Conservation (phyloP, 2,113 vertebrate species). For the Syngnathus typhle region DNA sequence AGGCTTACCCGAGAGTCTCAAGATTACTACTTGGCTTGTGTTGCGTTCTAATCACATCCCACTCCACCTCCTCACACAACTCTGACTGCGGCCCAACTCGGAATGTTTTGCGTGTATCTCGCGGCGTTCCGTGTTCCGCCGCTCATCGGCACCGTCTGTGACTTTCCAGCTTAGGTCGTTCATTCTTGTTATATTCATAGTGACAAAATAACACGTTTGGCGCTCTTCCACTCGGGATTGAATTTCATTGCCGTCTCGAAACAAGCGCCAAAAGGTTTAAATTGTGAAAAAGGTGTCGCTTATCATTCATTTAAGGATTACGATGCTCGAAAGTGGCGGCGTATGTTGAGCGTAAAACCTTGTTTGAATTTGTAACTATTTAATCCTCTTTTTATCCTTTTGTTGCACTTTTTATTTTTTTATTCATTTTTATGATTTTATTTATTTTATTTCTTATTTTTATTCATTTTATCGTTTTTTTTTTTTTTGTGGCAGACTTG, state of each 20-base stretch:
- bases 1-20: neutral
- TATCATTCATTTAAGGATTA: neutral
- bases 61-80: neutral
- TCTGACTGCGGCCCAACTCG: neutral
- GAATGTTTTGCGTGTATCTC: neutral
- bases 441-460: too few species aligned
- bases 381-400: too few species aligned
- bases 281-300: neutral
- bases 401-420: too few species aligned
- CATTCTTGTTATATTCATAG: constrained; percentile 14
- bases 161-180: neutral
- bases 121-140: neutral
- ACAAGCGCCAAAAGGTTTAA: neutral
- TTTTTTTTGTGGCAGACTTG: constrained; percentile 66
- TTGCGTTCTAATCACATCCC: neutral
- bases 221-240: neutral
- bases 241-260: neutral
- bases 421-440: too few species aligned
- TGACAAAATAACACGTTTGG: constrained; percentile 11
- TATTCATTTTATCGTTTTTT: neutral
- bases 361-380: too few species aligned
- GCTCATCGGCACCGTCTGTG: constrained; percentile 1
- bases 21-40: neutral
- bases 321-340: too few species aligned
- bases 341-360: too few species aligned